Base-by-base conservation (phyloP, 2,888 invertebrate genomes). In the Baccha elongata region DNA sequence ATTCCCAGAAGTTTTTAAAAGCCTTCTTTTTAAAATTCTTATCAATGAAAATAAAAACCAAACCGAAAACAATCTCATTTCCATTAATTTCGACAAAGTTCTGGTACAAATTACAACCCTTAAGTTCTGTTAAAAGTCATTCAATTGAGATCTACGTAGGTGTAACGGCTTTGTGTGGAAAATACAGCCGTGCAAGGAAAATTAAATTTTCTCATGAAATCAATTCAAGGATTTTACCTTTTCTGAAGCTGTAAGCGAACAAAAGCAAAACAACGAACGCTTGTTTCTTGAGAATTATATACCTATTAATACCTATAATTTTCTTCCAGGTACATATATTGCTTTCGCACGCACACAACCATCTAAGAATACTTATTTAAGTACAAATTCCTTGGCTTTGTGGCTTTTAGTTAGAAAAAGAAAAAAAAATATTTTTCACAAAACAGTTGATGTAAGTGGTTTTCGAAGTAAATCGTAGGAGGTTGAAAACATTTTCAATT, bases 401-500 rank as follows among this genome's bases (percentile, higher is more conserved):
- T 26, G 13, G 48, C 10, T 32, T 50, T 8, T 11, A 50, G 13
- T 26, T 29, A 21, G 13, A 13, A 37, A 13, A 29, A 29, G 10
- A 29, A 8, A 1, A 48, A 48, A 48, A 21, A 40, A 60, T 23
- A 26, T 15, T 42, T 42, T 26, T 10, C 10, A 42, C 17, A 15
- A 23, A 60, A 58, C 15, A 11, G 42, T 60, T 42, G 42, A 60
- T 42, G 23, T 11, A 26, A 40, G 42, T 42, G 15, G 58, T 40
- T 60, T 60, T 42, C 17, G 15, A 42, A 26, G 58, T 60, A 26
- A 26, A 26, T 11, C 15, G 23, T 15, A 8, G 6, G 6, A 3
- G 15, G 15, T 26, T 15, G n/a, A 15, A n/a, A 42, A 8, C 15
- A 60, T 42, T 58, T 42, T 23, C 8, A 55, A 37, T 26, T 42